Conservation (phyloP, 2,888 invertebrate genomes). For the Amphimallon solstitiale region DNA sequence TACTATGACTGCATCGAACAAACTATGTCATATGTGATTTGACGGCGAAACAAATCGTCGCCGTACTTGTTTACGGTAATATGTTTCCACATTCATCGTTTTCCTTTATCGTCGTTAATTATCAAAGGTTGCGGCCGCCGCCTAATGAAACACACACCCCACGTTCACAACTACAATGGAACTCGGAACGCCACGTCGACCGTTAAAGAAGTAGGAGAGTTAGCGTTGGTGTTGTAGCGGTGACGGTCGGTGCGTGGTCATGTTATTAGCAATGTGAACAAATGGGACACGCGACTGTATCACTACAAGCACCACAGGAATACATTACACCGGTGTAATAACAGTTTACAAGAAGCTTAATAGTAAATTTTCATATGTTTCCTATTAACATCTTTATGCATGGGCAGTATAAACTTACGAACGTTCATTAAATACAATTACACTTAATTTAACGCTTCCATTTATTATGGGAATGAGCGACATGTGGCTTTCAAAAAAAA, state of each 20-base stretch:
- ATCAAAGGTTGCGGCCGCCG: conserved; percentile 5
- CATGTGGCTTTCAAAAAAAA: too few species aligned
- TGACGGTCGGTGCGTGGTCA: conserved; percentile 10
- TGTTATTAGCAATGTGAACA: conserved; percentile 7
- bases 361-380: conserved; percentile 1
- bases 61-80: conserved; percentile 22
- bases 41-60: too few species aligned
- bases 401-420: too few species aligned
- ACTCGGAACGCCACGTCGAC: conserved; percentile 1
- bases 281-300: conserved; percentile 5
- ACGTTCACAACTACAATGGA: background rate
- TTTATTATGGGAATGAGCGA: too few species aligned
- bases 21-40: background rate
- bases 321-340: conserved; percentile 3
- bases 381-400: too few species aligned
- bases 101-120: conserved; percentile 18
- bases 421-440: too few species aligned
- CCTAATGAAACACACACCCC: background rate
- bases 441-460: too few species aligned
- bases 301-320: background rate
- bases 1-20: background rate
- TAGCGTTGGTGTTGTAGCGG: background rate
- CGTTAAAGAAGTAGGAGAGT: conserved; percentile 6
- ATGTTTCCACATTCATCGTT: background rate
- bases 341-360: conserved; percentile 8